Evolutionary conservation across 2,113 vertebrate genomes (phyloP), one percentile per base, ranked within the genome.

Genomic region (Lophochroa leadbeateri): DNA sequence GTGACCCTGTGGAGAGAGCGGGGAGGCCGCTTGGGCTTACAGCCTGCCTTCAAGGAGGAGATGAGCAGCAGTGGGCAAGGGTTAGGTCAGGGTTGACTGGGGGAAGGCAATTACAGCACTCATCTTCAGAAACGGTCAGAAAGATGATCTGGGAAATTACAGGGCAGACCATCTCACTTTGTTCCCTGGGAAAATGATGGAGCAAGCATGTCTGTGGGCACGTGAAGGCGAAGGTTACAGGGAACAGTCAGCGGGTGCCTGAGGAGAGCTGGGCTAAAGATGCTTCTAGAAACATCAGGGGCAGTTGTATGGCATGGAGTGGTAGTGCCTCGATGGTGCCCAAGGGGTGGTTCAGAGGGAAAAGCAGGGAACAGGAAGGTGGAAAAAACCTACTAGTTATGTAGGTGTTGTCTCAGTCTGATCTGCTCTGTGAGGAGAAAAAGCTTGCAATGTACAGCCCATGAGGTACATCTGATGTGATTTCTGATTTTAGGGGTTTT

Each of bases 101-200:
- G 9, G 18, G 46, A 10, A 75, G 19, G 37, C 37, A 4, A 5
- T 11, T 13, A 0, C 24, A 8, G 19, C 41, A 35, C 14, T 17
- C 1, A 0, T 7, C 53, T 12, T 11, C 39, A 39, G 37, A n/a
- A 64, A 31, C 2, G 1, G 27, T 1, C 1, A 1, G 52, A 39
- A 60, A 23, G 18, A 11, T 3, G 8, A 1, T 3, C 16, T 1
- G 4, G 47, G 55, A 17, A 55, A 23, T 35, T 0, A 1, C 5
- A 31, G 35, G 6, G 27, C 0, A 0, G 1, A 17, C 8, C 41
- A 8, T 16, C 8, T n/a, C 46, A 0, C 19, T 11, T 21, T 19
- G 17, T 3, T 63, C 20, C 53, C 19, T 16, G 21, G 43, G 43
- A 58, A 9, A 13, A 9, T 0, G 2, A 1, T 2, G 29, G 35